Percentiles rank a stretch among this genome's conserved stretches.
phyloP scores from a whole-genome alignment of 2,113 vertebrate genomes.

The Phalacrocorax pelagicus region DNA sequence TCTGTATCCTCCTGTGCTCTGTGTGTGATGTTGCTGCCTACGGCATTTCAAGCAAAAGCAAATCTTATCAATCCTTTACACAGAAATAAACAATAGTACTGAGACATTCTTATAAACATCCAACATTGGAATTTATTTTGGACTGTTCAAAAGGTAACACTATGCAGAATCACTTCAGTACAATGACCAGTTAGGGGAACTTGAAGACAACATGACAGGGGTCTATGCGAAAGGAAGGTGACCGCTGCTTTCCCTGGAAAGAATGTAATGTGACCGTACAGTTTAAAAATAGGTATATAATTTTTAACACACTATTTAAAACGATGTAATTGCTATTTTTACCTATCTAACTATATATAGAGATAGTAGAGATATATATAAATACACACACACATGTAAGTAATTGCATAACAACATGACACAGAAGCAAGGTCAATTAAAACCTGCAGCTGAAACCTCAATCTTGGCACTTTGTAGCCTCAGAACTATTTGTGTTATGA shows the following conservation, averaged over 20 bases:
- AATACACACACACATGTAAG: not conserved
- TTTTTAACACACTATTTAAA: conserved; percentile 34
- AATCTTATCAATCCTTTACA: not conserved
- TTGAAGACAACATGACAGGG: not conserved
- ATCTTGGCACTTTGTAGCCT: not conserved
- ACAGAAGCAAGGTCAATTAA: conserved; percentile 37
- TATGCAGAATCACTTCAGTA: not conserved
- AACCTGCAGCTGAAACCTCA: conserved; percentile 31
- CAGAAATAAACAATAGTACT: not conserved
- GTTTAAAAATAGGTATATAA: conserved; percentile 47
- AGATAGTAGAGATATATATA: not conserved
- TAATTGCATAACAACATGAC: conserved; percentile 27
- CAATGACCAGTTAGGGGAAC: not conserved
- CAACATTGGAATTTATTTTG: not conserved
- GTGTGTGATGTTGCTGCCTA: not conserved
- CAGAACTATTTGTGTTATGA: conserved; percentile 18
- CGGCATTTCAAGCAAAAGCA: not conserved
- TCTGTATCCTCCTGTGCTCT: not conserved
- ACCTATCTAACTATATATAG: conserved; percentile 3
- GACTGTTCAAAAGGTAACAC: not conserved
- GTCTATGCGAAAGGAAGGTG: not conserved
- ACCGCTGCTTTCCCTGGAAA: conserved; percentile 38
- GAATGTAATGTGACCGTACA: not conserved
- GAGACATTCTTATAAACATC: not conserved
- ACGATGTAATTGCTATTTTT: not conserved